Evolutionary conservation across 2,113 vertebrate species (phyloP).

Genomic region (Reinhardtius hippoglossoides): DNA sequence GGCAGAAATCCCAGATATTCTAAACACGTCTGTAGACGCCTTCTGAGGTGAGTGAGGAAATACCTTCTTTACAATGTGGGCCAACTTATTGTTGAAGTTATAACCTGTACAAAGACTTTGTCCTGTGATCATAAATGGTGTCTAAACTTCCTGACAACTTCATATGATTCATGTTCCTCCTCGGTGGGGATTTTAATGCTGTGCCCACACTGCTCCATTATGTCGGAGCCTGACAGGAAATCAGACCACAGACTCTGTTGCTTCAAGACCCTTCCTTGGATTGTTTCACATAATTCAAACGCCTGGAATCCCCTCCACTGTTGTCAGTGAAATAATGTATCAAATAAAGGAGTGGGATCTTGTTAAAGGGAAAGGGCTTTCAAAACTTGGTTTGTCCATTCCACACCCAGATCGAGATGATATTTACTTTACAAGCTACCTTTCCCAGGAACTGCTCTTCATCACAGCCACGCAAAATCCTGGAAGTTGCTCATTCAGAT

Average conservation of each 20-base stretch:
- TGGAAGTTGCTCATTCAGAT: too few relatives aligned
- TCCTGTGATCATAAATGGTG: slow-evolving; percentile 23
- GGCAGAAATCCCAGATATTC: neutral
- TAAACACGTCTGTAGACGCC: neutral
- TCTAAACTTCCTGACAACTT: slow-evolving; percentile 7
- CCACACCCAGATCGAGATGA: too few relatives aligned
- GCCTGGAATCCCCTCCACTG: rapidly evolving
- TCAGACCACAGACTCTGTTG: neutral
- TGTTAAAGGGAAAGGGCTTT: neutral
- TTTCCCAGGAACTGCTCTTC: too few relatives aligned
- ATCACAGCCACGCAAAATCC: too few relatives aligned
- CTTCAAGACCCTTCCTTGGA: slow-evolving; percentile 37
- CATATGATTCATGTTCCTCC: slow-evolving; percentile 32
- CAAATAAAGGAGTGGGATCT: neutral
- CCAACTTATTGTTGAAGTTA: neutral
- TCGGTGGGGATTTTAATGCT: slow-evolving; percentile 44
- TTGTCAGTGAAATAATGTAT: neutral
- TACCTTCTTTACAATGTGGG: neutral
- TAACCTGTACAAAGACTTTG: slow-evolving; percentile 2
- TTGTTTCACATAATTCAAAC: slow-evolving; percentile 3
- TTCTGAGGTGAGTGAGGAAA: neutral
- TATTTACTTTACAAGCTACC: too few relatives aligned
- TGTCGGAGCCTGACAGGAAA: slow-evolving; percentile 25
- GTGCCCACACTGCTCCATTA: neutral
- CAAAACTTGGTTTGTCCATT: neutral